phyloP scores from a whole-genome alignment of 2,113 vertebrate genomes.

The Platysternon megacephalum region DNA sequence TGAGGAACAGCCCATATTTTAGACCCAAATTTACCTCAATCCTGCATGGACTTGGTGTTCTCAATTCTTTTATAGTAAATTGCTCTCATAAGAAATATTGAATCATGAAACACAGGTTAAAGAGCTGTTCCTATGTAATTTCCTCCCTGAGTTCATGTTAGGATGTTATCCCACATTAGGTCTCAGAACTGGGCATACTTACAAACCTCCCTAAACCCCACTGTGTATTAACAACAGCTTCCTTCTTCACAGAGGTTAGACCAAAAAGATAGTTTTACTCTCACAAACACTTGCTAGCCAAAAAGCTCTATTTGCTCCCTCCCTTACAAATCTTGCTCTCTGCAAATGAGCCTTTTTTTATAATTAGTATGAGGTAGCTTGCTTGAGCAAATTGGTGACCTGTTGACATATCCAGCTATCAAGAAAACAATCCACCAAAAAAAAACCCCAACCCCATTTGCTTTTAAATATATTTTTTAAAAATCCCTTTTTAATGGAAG shows the following conservation, averaged over 20 bases:
- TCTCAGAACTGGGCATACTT: neutral
- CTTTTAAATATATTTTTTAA: neutral
- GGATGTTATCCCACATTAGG: neutral
- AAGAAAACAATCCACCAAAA: neutral
- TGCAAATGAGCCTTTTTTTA: neutral
- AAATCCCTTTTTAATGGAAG: neutral
- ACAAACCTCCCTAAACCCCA: neutral
- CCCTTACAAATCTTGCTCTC: neutral
- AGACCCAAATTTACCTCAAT: conserved; percentile 36
- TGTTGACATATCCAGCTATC: neutral
- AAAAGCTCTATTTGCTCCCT: neutral
- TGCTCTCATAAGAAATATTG: conserved; percentile 27
- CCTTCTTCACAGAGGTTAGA: neutral
- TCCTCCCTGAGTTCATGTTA: neutral
- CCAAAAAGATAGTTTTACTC: neutral
- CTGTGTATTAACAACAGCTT: neutral
- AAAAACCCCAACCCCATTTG: neutral
- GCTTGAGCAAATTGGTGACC: neutral
- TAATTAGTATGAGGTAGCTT: neutral
- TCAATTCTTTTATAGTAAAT: conserved; percentile 39
- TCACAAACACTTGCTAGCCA: neutral
- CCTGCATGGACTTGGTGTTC: conserved; percentile 21
- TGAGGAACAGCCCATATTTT: neutral
- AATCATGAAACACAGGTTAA: conserved; percentile 38
- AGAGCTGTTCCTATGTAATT: neutral